Base-by-base conservation (phyloP, 2,888 invertebrate genomes). In the Synanthedon myopaeformis region DNA sequence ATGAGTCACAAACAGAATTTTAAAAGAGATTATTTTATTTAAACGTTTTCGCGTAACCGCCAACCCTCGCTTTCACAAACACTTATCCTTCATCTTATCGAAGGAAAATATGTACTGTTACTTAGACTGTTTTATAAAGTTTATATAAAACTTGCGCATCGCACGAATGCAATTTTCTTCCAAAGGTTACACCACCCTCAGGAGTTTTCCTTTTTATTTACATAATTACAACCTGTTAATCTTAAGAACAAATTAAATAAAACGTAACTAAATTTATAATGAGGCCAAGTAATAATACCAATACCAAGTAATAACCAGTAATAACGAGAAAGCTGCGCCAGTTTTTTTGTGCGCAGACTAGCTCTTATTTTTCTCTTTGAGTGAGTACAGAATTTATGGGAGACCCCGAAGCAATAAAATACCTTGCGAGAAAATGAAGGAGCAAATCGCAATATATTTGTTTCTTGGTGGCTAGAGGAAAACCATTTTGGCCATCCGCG, bases 371-470 rank as follows among this genome's bases (percentile, higher is more conserved):
- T 85, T 84, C 80, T 79, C 78, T 70, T 76, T 78, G 83, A 82
- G 76, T 80, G 83, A 82, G 82, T 78, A 74, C 70, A 71, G 76
- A 87, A 87, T 86, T 86, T 86, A 86, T 82, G 86, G 72, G 80
- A 72, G 79, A 78, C 76, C 83, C 84, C 78, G 77, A 79, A 79
- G 85, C 81, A 86, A 86, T 86, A 86, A 87, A 87, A 85, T 84
- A 86, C 85, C 85, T 84, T 80, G 82, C 69, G 79, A 79, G 85
- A 83, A 84, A 85, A 86, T 86, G 86, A 85, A 86, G 83, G 84
- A 80, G 82, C 81, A 82, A 85, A 85, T 85, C 82, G 84, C 81
- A 79, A 85, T 84, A 82, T 84, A 84, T 86, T 84, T 85, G 82
- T 82, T 82, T 81, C 77, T 79, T 72, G 74, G 80, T 75, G 81